Evolutionary conservation across 2,113 vertebrate species (phyloP).

Genomic region (Pangasianodon hypophthalmus): DNA sequence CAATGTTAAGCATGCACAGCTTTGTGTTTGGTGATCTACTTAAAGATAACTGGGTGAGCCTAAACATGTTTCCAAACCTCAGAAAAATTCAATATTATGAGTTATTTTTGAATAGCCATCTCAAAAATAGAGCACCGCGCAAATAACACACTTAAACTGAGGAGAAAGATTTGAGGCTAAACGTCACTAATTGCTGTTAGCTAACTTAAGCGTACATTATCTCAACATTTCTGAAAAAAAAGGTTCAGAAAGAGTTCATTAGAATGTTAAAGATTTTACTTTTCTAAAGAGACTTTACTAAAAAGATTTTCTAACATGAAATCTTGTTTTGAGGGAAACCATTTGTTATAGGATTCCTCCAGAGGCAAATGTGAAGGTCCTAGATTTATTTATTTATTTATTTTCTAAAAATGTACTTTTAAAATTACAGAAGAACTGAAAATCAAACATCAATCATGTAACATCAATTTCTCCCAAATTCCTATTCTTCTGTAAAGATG

Average conservation of each 20-base stretch:
- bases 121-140: background rate
- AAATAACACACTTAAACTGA: background rate
- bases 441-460: background rate
- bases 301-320: background rate
- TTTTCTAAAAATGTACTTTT: background rate
- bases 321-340: background rate
- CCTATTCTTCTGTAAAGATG: background rate
- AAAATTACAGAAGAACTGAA: background rate
- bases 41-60: background rate
- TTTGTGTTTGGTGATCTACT: background rate
- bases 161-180: background rate
- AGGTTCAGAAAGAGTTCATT: background rate
- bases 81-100: background rate
- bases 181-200: background rate
- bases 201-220: background rate
- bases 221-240: background rate
- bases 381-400: background rate
- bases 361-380: background rate
- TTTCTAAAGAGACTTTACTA: background rate
- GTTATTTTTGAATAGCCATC: background rate
- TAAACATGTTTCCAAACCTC: background rate
- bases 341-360: background rate
- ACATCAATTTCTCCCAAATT: background rate
- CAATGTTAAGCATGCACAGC: background rate
- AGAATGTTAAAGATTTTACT: background rate